phyloP scores from a whole-genome alignment of 2,888 invertebrate species.

The Drosophila quasianomalipes region DNA sequence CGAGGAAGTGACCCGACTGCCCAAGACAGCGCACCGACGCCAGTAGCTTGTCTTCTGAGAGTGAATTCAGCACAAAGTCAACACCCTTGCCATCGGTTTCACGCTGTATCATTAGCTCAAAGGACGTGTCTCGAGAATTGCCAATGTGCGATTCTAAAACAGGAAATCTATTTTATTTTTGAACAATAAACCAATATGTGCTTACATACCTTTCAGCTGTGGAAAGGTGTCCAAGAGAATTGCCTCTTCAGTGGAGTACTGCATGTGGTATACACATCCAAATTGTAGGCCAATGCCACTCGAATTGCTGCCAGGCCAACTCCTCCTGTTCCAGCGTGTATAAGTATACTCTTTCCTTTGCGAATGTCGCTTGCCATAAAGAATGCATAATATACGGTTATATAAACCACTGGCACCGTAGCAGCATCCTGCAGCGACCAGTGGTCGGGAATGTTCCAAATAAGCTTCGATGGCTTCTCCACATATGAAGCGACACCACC shows the following conservation, averaged over 20 bases:
- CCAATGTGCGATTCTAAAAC: slow-evolving; percentile 89
- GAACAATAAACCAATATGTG: background rate
- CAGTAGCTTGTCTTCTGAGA: slow-evolving; percentile 95
- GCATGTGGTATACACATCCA: slow-evolving; percentile 90
- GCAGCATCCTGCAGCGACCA: slow-evolving; percentile 92
- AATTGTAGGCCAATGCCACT: slow-evolving; percentile 88
- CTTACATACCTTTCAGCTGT: slow-evolving; percentile 86
- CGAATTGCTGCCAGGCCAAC: slow-evolving; percentile 93
- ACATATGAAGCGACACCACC: slow-evolving; percentile 87
- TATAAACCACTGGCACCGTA: slow-evolving; percentile 92
- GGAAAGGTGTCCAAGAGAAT: slow-evolving; percentile 87
- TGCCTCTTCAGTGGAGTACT: slow-evolving; percentile 88
- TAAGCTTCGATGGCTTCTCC: slow-evolving; percentile 67
- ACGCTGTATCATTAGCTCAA: slow-evolving; percentile 93
- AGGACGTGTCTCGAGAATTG: slow-evolving; percentile 94
- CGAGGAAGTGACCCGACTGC: slow-evolving; percentile 90
- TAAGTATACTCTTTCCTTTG: slow-evolving; percentile 85
- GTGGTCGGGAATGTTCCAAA: slow-evolving; percentile 90
- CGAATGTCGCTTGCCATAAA: slow-evolving; percentile 81
- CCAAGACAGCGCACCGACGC: slow-evolving; percentile 89
- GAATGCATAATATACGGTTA: slow-evolving; percentile 88
- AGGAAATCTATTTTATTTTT: background rate
- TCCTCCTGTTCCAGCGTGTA: slow-evolving; percentile 89
- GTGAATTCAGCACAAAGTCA: slow-evolving; percentile 95
- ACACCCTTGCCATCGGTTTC: slow-evolving; percentile 95